phyloP scores from a whole-genome alignment of 1,140 invertebrate species.

The Bombus superbus region DNA sequence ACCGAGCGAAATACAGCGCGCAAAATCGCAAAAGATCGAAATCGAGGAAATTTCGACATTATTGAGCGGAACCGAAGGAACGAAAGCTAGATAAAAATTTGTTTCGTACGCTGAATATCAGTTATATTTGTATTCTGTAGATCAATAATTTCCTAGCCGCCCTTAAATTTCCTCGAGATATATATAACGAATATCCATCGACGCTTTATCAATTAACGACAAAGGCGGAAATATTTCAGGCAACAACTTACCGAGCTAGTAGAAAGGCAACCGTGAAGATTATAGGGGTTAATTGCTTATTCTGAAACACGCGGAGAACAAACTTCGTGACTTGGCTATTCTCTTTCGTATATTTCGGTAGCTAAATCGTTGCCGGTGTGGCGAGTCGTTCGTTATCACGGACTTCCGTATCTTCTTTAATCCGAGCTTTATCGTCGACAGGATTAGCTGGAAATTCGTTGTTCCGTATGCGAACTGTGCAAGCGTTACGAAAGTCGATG shows the following conservation, averaged over 20 bases:
- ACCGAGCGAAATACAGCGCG: not conserved
- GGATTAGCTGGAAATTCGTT: constrained; percentile 15
- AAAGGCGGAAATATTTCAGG: too few species aligned
- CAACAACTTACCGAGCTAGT: too few species aligned
- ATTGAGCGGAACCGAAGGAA: not conserved
- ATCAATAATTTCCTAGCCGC: too few species aligned
- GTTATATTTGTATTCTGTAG: too few species aligned
- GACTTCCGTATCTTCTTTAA: not conserved
- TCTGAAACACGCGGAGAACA: not conserved
- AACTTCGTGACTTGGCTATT: not conserved
- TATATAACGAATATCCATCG: too few species aligned
- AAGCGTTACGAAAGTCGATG: constrained; percentile 6
- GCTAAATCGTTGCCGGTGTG: not conserved
- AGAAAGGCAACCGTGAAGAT: not conserved
- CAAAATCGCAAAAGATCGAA: not conserved
- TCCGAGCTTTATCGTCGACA: not conserved
- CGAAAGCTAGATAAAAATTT: not conserved
- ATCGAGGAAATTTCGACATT: not conserved
- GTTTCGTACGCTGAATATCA: not conserved
- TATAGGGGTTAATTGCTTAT: not conserved
- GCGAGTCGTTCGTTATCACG: not conserved
- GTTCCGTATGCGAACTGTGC: not conserved
- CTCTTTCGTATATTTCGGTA: not conserved
- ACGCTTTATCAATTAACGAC: too few species aligned
- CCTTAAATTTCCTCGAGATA: too few species aligned